Percentiles rank a stretch among this genome's conserved stretches.
Evolutionary conservation across 2,113 vertebrate species (phyloP).

Genomic region (Onychostoma macrolepis): DNA sequence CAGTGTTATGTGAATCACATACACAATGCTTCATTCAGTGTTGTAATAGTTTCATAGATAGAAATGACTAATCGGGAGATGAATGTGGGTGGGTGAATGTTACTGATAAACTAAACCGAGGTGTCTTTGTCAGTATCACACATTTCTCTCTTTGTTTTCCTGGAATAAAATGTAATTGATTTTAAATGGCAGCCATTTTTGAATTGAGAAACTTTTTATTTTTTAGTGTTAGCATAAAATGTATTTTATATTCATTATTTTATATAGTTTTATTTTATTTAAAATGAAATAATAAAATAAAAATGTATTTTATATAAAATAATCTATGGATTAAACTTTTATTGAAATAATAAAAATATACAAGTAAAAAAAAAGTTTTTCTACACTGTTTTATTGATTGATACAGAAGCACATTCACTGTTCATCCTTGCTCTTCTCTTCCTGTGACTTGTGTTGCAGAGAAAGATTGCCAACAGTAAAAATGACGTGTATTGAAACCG

Average conservation of each 20-base stretch:
- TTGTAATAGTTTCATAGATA: conserved; percentile 17
- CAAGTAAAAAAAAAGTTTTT: no score
- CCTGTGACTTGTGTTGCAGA: neutral
- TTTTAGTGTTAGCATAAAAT: neutral
- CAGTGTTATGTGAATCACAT: no score
- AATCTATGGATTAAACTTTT: no score
- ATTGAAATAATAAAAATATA: no score
- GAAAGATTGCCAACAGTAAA: neutral
- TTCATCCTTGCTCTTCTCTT: neutral
- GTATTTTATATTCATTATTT: neutral
- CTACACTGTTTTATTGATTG: neutral
- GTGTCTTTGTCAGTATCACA: neutral
- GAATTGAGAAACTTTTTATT: neutral
- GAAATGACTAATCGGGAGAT: neutral
- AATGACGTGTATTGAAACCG: neutral
- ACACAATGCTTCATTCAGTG: no score
- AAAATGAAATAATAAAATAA: neutral
- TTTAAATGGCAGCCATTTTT: neutral
- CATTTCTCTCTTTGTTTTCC: neutral
- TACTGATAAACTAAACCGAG: neutral
- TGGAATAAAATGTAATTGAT: neutral
- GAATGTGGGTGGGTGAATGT: neutral
- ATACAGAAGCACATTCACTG: neutral
- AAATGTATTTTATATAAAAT: no score
- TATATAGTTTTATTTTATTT: neutral